These are phyloP conservation scores for Passer domesticus DNA, from an alignment of 2,113 vertebrate species.

Conservation along the genomic window DNA sequence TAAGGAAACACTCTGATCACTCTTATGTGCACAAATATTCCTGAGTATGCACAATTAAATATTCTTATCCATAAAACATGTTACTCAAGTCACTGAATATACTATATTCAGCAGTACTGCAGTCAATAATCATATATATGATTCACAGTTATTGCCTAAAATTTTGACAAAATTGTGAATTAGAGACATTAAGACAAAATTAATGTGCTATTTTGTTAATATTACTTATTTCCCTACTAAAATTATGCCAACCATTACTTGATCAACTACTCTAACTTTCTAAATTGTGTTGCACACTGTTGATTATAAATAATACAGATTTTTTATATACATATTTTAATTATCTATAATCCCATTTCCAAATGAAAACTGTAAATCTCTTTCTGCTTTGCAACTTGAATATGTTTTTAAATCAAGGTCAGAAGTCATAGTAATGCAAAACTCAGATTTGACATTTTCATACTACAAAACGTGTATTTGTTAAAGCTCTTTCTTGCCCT, in stretches of 20 bases:
- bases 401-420: neutral
- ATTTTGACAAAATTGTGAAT: neutral
- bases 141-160: neutral
- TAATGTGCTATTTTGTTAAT: neutral
- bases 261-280: neutral
- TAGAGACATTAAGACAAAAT: neutral
- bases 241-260: neutral
- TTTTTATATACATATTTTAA: neutral
- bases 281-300: neutral
- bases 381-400: neutral
- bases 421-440: neutral
- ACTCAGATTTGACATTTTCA: neutral
- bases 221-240: neutral
- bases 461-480: neutral
- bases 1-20: neutral
- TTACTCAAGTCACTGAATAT: neutral
- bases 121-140: neutral
- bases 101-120: neutral
- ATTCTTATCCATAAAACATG: neutral
- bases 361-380: slow-evolving; percentile 4
- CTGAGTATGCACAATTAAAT: neutral
- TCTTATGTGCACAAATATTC: neutral
- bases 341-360: neutral
- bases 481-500: neutral
- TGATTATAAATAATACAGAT: neutral